Conservation (phyloP, 2,797 vertebrate genomes). For the Acanthurus leucopareius region DNA sequence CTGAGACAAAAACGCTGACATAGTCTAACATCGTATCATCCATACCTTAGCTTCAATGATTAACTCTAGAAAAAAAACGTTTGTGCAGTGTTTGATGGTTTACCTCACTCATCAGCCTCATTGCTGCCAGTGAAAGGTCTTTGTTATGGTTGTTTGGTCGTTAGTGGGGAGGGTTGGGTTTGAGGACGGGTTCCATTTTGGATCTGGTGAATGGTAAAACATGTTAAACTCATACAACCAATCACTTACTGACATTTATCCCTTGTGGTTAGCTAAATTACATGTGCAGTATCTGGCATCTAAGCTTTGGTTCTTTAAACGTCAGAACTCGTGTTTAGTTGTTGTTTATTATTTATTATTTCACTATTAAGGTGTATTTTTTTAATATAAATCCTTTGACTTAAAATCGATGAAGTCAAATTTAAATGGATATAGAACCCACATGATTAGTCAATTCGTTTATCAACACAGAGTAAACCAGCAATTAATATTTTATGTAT, state of each 20-base stretch:
- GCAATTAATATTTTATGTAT: background rate
- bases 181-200: background rate
- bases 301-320: background rate
- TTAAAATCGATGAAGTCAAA: background rate
- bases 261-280: background rate
- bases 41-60: background rate
- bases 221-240: background rate
- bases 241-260: background rate
- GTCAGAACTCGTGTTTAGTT: background rate
- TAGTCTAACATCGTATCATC: background rate
- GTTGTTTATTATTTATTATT: no score
- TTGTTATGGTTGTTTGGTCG: conserved; percentile 2
- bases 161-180: background rate
- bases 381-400: background rate
- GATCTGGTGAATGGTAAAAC: background rate
- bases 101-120: conserved; percentile 2
- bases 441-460: background rate
- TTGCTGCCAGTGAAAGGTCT: background rate
- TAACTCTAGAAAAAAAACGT: conserved; percentile 23
- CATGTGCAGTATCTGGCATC: background rate
- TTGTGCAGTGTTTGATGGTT: background rate
- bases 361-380: background rate
- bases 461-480: background rate
- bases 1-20: conserved; percentile 9
- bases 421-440: background rate